A percentile compares a stretch with the other conserved stretches of the same genome.
These are phyloP conservation scores for Parasteatoda lunata DNA, from an alignment of 2,888 invertebrate genomes.

Conservation along the genomic window DNA sequence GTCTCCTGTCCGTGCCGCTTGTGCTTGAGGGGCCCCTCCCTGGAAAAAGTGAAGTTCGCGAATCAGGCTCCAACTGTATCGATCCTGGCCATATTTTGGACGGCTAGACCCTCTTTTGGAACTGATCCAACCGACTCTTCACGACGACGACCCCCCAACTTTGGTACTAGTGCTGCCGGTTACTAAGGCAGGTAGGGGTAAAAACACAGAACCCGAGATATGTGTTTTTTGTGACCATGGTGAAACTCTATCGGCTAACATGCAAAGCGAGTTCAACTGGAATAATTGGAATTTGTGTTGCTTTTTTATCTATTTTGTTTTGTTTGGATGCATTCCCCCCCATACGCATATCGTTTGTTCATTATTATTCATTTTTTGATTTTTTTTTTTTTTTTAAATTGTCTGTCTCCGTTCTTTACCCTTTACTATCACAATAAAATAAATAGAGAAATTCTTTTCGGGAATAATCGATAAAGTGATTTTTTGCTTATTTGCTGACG, in stretches of 20 bases:
- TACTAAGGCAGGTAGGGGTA: slow-evolving; percentile 66
- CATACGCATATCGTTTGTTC: no score
- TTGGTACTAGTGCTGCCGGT: slow-evolving; percentile 25
- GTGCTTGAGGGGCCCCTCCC: slow-evolving; percentile 43
- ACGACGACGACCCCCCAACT: slow-evolving; percentile 16
- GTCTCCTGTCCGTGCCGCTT: slow-evolving; percentile 10
- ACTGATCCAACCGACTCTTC: slow-evolving; percentile 44
- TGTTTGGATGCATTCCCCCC: no score
- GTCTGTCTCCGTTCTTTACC: no score
- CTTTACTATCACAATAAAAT: no score
- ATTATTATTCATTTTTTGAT: no score
- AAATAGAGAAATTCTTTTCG: no score
- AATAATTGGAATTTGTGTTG: not conserved
- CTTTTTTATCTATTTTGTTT: no score
- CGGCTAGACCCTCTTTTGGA: slow-evolving; percentile 55
- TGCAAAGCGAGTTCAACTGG: slow-evolving; percentile 35
- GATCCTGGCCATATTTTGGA: slow-evolving; percentile 53
- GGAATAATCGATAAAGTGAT: no score
- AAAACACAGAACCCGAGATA: slow-evolving; percentile 45
- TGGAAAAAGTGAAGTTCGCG: slow-evolving; percentile 7
- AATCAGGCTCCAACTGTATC: slow-evolving; percentile 35
- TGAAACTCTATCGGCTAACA: slow-evolving; percentile 38
- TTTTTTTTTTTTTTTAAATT: no score
- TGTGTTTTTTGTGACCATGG: slow-evolving; percentile 38
- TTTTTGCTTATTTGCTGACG: no score